These are phyloP conservation scores for Acronicta psi DNA, from an alignment of 2,888 invertebrate species.

Conservation along the genomic window DNA sequence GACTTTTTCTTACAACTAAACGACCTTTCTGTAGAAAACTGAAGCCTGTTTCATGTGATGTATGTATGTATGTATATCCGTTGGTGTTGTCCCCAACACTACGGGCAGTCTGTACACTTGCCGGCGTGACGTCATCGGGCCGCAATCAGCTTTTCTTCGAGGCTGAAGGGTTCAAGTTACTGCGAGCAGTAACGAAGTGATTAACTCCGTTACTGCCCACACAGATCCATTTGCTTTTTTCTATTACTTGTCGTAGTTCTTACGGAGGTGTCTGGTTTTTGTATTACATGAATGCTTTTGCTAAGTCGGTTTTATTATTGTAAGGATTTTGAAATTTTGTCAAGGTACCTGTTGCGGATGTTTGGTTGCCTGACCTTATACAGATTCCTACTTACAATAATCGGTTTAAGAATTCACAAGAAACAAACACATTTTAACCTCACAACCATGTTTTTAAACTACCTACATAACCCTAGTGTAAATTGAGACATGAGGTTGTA, in stretches of 20 bases:
- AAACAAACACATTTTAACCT: constrained; percentile 5
- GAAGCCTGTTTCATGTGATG: constrained; percentile 22
- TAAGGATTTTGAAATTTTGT: constrained; percentile 1
- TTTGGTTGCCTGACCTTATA: constrained; percentile 25
- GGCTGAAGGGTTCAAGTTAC: constrained; percentile 65
- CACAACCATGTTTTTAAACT: background rate
- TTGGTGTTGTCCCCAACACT: constrained; percentile 27
- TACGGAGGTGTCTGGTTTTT: constrained; percentile 51
- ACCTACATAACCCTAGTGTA: constrained; percentile 8
- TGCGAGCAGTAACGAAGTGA: constrained; percentile 64
- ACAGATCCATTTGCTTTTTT: constrained; percentile 59
- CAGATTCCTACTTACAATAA: constrained; percentile 31
- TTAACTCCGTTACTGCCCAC: constrained; percentile 62
- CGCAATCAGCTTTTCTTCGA: constrained; percentile 62
- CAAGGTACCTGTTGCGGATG: background rate
- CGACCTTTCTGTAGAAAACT: constrained; percentile 31
- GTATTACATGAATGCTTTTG: constrained; percentile 38
- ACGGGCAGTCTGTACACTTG: constrained; percentile 32
- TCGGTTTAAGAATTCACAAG: constrained; percentile 23
- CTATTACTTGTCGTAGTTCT: constrained; percentile 48
- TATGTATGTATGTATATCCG: constrained; percentile 19
- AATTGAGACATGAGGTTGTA: constrained; percentile 61
- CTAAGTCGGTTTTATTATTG: constrained; percentile 25
- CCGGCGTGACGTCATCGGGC: constrained; percentile 59
- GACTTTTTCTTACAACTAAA: constrained; percentile 1